A percentile compares a stretch with the other conserved stretches of the same genome.
Evolutionary conservation across 2,113 vertebrate genomes (phyloP).

Genomic region (Callospermophilus lateralis): DNA sequence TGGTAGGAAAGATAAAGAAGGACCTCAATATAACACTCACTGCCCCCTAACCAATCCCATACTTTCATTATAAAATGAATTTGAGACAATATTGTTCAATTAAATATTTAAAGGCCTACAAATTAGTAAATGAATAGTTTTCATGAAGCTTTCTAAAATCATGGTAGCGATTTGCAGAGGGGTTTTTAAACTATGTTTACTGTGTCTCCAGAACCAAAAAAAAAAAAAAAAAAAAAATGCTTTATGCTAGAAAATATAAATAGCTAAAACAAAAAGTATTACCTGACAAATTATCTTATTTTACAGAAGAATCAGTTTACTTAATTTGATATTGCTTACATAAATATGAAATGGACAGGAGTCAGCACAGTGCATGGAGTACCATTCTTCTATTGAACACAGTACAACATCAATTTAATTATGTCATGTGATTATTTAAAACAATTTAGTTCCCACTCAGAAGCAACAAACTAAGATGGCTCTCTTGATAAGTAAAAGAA

Average conservation of each 20-base stretch:
- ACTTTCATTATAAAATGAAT: constrained; percentile 61
- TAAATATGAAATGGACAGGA: constrained; percentile 65
- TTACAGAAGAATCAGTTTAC: constrained; percentile 71
- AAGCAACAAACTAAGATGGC: constrained; percentile 83
- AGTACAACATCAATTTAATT: constrained; percentile 81
- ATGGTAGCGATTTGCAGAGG: neutral
- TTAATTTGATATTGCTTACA: constrained; percentile 71
- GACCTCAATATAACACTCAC: neutral
- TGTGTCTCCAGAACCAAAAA: neutral
- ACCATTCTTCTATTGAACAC: constrained; percentile 55
- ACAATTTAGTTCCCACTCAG: constrained; percentile 84
- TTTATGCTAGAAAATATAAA: constrained; percentile 60
- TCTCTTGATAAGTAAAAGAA: constrained; percentile 84
- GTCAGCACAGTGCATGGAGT: neutral
- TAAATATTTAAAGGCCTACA: constrained; percentile 81
- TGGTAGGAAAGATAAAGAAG: neutral
- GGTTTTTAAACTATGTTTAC: neutral
- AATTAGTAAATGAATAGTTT: constrained; percentile 75
- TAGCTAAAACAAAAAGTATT: constrained; percentile 50
- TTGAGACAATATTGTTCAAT: constrained; percentile 71
- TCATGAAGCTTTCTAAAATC: constrained; percentile 66
- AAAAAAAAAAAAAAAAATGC: neutral
- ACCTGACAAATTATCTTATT: constrained; percentile 52
- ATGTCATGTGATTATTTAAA: constrained; percentile 74
- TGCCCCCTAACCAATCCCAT: constrained; percentile 23